Evolutionary conservation across 1,140 invertebrate genomes (phyloP).

Genomic region (Ctenoplectra terminalis): DNA sequence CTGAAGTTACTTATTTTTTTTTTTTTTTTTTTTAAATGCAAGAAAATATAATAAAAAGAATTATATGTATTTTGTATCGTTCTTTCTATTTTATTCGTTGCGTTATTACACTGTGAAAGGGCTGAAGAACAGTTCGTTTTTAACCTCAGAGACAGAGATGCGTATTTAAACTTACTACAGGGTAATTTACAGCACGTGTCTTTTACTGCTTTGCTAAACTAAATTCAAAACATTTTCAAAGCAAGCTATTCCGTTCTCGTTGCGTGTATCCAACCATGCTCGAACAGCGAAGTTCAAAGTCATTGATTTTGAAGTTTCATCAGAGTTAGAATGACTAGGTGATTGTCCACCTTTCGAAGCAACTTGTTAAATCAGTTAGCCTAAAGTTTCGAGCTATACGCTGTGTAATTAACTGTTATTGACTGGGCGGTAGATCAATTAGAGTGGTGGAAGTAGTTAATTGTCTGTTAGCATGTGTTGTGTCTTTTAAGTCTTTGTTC

Average conservation of each 20-base stretch:
- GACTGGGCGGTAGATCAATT: constrained; percentile 3
- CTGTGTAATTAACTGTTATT: constrained; percentile 12
- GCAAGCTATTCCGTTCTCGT: background rate
- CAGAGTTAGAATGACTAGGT: background rate
- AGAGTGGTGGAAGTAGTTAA: background rate
- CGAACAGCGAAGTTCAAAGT: constrained; percentile 5
- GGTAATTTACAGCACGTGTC: no score
- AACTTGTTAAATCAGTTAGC: constrained; percentile 26
- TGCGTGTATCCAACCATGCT: background rate
- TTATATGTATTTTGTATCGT: no score
- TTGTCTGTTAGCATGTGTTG: background rate
- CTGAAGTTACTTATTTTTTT: no score
- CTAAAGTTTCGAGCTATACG: background rate
- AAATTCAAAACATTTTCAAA: background rate
- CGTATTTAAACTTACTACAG: no score
- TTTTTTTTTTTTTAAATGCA: no score
- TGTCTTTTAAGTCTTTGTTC: no score
- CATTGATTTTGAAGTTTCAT: constrained; percentile 10
- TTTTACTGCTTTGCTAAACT: no score
- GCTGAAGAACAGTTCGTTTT: no score
- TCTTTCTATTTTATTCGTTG: no score
- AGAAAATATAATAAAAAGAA: no score
- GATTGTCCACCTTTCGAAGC: constrained; percentile 7
- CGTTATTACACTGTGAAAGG: no score
- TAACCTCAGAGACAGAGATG: no score